Conservation (phyloP, 1,140 invertebrate genomes). For the Cydia amplana region DNA sequence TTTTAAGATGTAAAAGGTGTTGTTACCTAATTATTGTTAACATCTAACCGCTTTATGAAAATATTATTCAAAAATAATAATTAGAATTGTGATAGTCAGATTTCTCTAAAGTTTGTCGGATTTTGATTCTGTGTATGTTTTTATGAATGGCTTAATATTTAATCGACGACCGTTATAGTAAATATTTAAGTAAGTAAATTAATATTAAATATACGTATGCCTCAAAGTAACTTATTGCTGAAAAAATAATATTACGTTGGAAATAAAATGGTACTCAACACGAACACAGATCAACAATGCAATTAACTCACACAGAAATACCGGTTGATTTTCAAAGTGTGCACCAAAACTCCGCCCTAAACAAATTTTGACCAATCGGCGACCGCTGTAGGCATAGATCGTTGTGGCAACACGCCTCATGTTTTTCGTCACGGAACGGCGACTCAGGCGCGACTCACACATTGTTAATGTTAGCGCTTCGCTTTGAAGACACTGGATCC, state of each 20-base stretch:
- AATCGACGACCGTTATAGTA: too few relatives aligned
- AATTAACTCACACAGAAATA: constrained; percentile 74
- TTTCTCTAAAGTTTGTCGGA: too few relatives aligned
- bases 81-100: too few relatives aligned
- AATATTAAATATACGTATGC: too few relatives aligned
- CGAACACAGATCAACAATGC: constrained; percentile 70
- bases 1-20: too few relatives aligned
- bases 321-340: constrained; percentile 61
- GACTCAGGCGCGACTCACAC: constrained; percentile 78
- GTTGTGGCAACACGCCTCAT: constrained; percentile 73
- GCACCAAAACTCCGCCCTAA: constrained; percentile 69
- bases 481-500: constrained; percentile 72
- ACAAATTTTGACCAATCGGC: constrained; percentile 72
- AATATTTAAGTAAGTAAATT: too few relatives aligned
- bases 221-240: constrained; percentile 42
- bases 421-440: constrained; percentile 74
- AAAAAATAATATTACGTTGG: constrained; percentile 58
- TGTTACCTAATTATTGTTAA: too few relatives aligned
- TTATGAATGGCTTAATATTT: too few relatives aligned
- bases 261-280: constrained; percentile 65
- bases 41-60: too few relatives aligned
- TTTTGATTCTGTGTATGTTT: too few relatives aligned
- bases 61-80: too few relatives aligned
- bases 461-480: constrained; percentile 71
- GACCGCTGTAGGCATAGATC: constrained; percentile 68